Evolutionary conservation across 2,888 invertebrate genomes (phyloP).

Genomic region (Bhutanitis thaidina): DNA sequence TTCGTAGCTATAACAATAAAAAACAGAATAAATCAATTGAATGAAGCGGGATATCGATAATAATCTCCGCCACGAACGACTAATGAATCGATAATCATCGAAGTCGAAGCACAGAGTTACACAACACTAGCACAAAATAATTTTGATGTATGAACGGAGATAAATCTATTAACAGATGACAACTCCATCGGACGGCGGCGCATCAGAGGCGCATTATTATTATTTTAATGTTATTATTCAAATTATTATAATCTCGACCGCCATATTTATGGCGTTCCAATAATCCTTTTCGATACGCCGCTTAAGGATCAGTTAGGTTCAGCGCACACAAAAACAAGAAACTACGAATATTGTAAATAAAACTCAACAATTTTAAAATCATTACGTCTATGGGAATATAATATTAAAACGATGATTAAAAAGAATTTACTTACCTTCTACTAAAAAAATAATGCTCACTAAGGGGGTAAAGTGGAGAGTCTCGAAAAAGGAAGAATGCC

Average conservation of each 20-base stretch:
- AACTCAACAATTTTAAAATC: too few relatives aligned
- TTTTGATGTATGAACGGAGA: constrained; percentile 54
- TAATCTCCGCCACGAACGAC: constrained; percentile 38
- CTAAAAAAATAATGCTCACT: too few relatives aligned
- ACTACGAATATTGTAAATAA: too few relatives aligned
- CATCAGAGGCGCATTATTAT: constrained; percentile 58
- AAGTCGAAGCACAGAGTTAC: constrained; percentile 35
- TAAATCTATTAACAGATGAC: constrained; percentile 72
- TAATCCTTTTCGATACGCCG: constrained; percentile 75
- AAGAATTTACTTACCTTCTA: too few relatives aligned
- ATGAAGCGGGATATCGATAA: constrained; percentile 31
- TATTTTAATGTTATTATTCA: constrained; percentile 76
- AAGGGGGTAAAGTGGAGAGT: too few relatives aligned
- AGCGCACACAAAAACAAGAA: constrained; percentile 27
- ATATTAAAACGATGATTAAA: too few relatives aligned
- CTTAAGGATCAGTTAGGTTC: constrained; percentile 41
- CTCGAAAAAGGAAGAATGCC: too few relatives aligned
- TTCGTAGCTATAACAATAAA: background rate
- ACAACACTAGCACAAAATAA: constrained; percentile 49
- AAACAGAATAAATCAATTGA: constrained; percentile 16
- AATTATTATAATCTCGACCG: constrained; percentile 72
- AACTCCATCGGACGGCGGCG: constrained; percentile 51
- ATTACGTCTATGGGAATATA: too few relatives aligned
- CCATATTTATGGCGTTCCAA: constrained; percentile 67
- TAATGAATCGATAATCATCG: constrained; percentile 56